These are phyloP conservation scores for Chionoecetes opilio DNA, from an alignment of 1,140 invertebrate species.

Conservation along the genomic window DNA sequence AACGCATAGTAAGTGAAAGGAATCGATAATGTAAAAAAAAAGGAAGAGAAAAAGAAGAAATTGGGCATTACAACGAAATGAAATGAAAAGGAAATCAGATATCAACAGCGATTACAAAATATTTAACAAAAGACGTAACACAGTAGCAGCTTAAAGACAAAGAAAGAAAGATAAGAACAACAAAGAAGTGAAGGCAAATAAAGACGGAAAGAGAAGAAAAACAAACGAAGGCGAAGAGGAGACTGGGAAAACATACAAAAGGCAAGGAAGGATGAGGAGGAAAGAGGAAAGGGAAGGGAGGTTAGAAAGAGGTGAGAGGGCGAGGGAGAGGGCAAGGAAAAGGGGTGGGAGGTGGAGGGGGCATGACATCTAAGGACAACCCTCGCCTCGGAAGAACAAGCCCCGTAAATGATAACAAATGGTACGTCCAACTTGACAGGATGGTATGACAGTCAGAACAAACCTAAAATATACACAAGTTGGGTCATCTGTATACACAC, in stretches of 20 bases:
- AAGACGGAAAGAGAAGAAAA: not conserved
- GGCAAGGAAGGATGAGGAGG: not conserved
- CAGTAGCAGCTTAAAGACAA: not conserved
- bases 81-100: not conserved
- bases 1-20: too few species aligned
- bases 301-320: constrained; percentile 35
- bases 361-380: constrained; percentile 19
- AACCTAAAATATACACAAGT: not conserved
- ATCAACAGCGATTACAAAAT: not conserved
- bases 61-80: not conserved
- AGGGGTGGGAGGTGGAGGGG: not conserved
- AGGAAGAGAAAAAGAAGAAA: not conserved
- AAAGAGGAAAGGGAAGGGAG: not conserved
- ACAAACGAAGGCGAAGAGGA: not conserved
- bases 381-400: constrained; percentile 4
- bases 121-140: not conserved
- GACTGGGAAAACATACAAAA: not conserved
- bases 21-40: not conserved
- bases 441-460: constrained; percentile 17
- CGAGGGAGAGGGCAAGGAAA: not conserved
- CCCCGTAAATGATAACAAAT: constrained; percentile 10
- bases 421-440: not conserved
- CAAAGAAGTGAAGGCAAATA: not conserved
- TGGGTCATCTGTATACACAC: not conserved
- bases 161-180: not conserved